Base-by-base conservation (phyloP, 2,113 vertebrate genomes). In the Puntigrus tetrazona region DNA sequence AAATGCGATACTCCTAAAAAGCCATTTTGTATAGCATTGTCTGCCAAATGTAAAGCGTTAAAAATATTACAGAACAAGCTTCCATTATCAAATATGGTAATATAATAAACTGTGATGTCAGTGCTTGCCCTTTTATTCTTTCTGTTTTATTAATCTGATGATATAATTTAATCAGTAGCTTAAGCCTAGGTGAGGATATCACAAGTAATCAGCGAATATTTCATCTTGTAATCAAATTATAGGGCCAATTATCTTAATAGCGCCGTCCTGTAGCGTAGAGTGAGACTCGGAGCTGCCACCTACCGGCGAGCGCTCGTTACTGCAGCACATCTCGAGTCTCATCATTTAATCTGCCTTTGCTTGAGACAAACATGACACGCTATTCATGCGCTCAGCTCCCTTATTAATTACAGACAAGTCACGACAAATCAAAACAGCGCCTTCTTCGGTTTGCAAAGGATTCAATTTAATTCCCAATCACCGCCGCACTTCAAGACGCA, bases 351-450 rank as follows among this genome's bases (percentile, higher is more conserved):
- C 52, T 34, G 8, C 18, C 45, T 3, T 55, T 61, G 31, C 9
- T 34, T n/a, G 65, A 85, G 57, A 84, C 82, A 85, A 85, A 86
- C 67, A 75, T 65, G 45, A 70, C 73, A n/a, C 78, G 57, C 76
- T 83, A 77, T 70, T 85, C 82, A 86, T 85, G 50, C 72, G 63
- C 61, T 86, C 75, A 78, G 69, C 76, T 74, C 73, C 25, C 63
- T 82, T 78, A 79, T 84, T 88, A 88, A 86, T 86, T 86, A 78
- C 85, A 86, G 84, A 65, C 87, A 73, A 84, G 85, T 86, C 80
- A 25, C 72, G 82, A 63, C 87, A 78, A 84, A 69, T 75, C 57
- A 57, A 73, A 78, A 76, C 57, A 41, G 80, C n/a, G 34, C 45
- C 81, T 77, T 83, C 11, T 79, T 16, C 9, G 18, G 57, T 43